phyloP scores from a whole-genome alignment of 2,113 vertebrate species.

The Gymnarchus niloticus region DNA sequence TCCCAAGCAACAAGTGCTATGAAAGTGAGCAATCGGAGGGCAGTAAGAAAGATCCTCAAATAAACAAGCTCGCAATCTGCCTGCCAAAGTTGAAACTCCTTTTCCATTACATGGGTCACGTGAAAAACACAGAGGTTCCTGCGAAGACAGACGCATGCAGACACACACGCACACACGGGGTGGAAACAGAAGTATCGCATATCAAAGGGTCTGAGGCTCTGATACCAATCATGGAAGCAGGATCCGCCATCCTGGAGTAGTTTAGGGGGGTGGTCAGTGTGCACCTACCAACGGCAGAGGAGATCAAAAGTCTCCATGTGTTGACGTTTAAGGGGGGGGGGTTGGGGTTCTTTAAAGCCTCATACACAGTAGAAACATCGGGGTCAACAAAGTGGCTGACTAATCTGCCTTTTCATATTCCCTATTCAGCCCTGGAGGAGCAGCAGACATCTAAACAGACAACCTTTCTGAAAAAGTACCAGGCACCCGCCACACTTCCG shows the following conservation, averaged over 20 bases:
- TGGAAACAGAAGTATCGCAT: not conserved
- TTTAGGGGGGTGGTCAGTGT: conserved; percentile 19
- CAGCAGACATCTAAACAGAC: not conserved
- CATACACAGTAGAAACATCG: not conserved
- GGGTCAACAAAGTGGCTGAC: not conserved
- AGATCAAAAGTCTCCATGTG: not conserved
- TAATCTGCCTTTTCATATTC: not conserved
- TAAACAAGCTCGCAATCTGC: conserved; percentile 56
- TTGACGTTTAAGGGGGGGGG: not conserved
- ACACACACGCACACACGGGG: not conserved
- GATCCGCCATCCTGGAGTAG: not conserved
- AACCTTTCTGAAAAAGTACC: not conserved
- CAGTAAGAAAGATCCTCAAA: conserved; percentile 49
- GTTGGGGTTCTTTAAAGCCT: not conserved
- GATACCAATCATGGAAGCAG: conserved; percentile 43
- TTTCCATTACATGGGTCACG: conserved; percentile 38
- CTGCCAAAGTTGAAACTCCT: conserved; percentile 42
- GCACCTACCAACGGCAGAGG: not conserved
- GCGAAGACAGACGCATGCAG: conserved; percentile 11
- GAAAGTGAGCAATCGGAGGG: conserved; percentile 54
- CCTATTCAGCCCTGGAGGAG: not conserved
- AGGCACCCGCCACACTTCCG: not conserved
- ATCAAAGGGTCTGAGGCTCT: conserved; percentile 39
- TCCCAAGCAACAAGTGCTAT: conserved; percentile 27
- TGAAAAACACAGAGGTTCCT: conserved; percentile 17